phyloP scores from a whole-genome alignment of 2,797 vertebrate species.

The Pseudomugil gertrudae region DNA sequence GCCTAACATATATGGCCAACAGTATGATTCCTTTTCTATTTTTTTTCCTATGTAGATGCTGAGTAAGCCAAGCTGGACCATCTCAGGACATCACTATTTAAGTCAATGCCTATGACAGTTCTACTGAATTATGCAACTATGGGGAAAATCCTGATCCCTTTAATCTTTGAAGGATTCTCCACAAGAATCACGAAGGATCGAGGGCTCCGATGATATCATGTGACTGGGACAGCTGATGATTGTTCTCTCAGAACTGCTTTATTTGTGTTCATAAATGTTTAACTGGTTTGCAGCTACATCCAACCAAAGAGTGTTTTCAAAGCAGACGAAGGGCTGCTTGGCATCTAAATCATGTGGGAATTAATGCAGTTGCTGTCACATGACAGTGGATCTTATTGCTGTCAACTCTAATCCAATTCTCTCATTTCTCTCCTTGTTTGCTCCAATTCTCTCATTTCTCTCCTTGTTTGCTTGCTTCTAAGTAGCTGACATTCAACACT shows the following conservation, averaged over 20 bases:
- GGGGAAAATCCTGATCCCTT: conserved; percentile 47
- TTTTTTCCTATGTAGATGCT: conserved; percentile 16
- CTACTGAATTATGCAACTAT: conserved; percentile 60
- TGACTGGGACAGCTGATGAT: conserved; percentile 1
- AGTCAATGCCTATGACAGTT: conserved; percentile 46
- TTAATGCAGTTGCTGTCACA: conserved; percentile 43
- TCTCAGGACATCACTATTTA: conserved; percentile 49
- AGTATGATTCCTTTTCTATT: background rate
- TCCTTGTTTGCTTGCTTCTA: conserved; percentile 35
- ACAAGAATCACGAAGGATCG: conserved; percentile 19
- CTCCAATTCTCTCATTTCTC: conserved; percentile 20
- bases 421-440: conserved; percentile 19
- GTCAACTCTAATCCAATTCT: conserved; percentile 42
- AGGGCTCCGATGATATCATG: conserved; percentile 1
- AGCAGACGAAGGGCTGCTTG: conserved; percentile 7
- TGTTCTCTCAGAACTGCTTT: background rate
- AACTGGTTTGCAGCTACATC: background rate
- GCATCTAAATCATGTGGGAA: conserved; percentile 40
- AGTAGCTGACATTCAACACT: conserved; percentile 54
- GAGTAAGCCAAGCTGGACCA: conserved; percentile 36
- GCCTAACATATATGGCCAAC: background rate
- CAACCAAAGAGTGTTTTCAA: conserved; percentile 12
- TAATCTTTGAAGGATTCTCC: conserved; percentile 33
- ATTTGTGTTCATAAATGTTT: conserved; percentile 7
- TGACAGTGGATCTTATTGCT: conserved; percentile 43